Evolutionary conservation across 2,113 vertebrate genomes (phyloP).

Genomic region (Apteryx mantelli): DNA sequence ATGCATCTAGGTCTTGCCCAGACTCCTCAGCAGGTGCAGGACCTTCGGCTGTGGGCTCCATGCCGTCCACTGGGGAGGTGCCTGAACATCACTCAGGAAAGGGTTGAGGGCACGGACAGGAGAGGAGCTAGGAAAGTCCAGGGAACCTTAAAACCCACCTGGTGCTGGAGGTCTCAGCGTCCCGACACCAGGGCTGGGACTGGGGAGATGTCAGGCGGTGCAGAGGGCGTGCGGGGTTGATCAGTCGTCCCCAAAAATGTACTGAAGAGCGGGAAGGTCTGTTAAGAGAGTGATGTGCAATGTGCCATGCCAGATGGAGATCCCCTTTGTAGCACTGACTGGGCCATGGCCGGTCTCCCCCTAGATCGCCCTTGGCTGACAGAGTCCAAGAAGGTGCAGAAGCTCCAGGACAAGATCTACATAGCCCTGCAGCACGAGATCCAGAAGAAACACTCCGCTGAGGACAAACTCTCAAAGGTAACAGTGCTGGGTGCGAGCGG

Average conservation of each 20-base stretch:
- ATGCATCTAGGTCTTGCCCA: neutral
- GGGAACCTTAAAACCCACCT: neutral
- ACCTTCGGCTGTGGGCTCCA: neutral
- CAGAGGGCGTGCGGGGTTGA: neutral
- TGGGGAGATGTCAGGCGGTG: neutral
- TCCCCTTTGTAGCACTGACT: neutral
- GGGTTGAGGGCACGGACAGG: neutral
- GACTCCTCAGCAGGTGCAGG: neutral
- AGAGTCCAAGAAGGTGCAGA: slow-evolving; percentile 88
- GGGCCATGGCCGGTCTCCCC: neutral
- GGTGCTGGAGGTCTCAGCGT: neutral
- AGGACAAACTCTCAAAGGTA: slow-evolving; percentile 90
- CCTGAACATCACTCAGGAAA: neutral
- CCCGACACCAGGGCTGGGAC: neutral
- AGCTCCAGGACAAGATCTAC: slow-evolving; percentile 89
- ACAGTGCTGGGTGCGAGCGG: accelerated
- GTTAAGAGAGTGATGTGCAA: neutral
- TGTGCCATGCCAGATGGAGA: accelerated
- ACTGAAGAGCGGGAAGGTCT: neutral
- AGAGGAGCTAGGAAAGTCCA: neutral
- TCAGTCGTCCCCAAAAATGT: neutral
- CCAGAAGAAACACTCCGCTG: slow-evolving; percentile 80
- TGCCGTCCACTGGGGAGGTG: too few relatives aligned
- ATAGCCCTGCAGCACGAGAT: slow-evolving; percentile 86
- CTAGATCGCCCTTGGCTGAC: slow-evolving; percentile 87